These are phyloP conservation scores for Siniperca knerii DNA, from an alignment of 2,113 vertebrate genomes.

Conservation along the genomic window DNA sequence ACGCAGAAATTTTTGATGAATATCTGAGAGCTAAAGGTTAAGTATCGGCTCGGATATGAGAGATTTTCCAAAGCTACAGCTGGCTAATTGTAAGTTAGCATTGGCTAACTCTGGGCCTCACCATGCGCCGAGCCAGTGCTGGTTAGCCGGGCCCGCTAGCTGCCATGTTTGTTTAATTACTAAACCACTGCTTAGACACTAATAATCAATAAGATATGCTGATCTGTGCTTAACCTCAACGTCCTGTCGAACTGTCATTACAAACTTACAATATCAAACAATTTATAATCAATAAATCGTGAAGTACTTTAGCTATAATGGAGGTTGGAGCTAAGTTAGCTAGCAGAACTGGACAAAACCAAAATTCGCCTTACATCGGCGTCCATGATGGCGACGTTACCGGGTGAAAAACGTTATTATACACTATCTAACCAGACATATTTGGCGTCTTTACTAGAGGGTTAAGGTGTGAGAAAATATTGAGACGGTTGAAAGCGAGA, in stretches of 20 bases:
- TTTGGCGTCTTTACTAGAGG: fast-evolving
- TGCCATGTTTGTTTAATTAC: neutral
- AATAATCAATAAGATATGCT: fast-evolving
- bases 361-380: conserved; percentile 39
- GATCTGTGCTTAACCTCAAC: fast-evolving
- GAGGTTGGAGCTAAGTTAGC: conserved; percentile 28
- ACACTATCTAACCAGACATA: fast-evolving
- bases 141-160: conserved; percentile 59
- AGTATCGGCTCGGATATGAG: fast-evolving
- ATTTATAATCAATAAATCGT: fast-evolving
- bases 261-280: fast-evolving
- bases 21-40: fast-evolving
- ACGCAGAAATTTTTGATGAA: fast-evolving
- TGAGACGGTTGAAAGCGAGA: fast-evolving
- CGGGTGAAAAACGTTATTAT: neutral
- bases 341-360: neutral
- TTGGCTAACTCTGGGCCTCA: conserved; percentile 53
- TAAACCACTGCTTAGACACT: fast-evolving
- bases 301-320: fast-evolving
- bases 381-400: conserved; percentile 22
- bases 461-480: fast-evolving
- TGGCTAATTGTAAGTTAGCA: conserved; percentile 52
- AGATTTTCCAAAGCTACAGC: neutral
- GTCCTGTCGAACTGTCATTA: neutral
- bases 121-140: conserved; percentile 66